A percentile compares a stretch with the other conserved stretches of the same genome.
phyloP scores from a whole-genome alignment of 2,888 invertebrate genomes.

The Candidula unifasciata region DNA sequence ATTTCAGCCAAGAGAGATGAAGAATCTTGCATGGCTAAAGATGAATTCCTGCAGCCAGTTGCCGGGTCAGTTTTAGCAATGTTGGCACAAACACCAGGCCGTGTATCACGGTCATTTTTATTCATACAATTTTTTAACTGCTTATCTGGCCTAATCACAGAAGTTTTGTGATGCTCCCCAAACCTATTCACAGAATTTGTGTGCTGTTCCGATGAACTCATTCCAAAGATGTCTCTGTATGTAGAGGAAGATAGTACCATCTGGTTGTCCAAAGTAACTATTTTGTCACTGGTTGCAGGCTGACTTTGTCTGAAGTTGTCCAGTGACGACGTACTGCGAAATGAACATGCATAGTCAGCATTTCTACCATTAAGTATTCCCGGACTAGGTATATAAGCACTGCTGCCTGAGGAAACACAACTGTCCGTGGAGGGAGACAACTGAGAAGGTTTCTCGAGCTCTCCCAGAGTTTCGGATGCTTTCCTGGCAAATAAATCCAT shows the following conservation, averaged over 20 bases:
- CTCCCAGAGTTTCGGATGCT: slow-evolving; percentile 5
- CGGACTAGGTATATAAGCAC: neutral
- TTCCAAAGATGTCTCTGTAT: slow-evolving; percentile 32
- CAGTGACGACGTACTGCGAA: neutral
- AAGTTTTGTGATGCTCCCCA: neutral
- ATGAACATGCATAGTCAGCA: neutral
- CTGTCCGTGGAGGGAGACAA: slow-evolving; percentile 39
- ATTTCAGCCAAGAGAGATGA: slow-evolving; percentile 21
- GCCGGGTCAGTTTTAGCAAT: neutral
- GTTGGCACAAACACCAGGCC: neutral
- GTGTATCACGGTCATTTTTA: neutral
- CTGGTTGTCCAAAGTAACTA: neutral
- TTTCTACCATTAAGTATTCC: neutral
- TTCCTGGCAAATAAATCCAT: slow-evolving; percentile 28
- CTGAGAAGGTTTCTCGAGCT: slow-evolving; percentile 10
- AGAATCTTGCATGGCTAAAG: neutral
- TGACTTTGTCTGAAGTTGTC: slow-evolving; percentile 2
- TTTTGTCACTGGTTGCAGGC: neutral
- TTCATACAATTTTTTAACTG: neutral
- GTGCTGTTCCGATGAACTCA: neutral
- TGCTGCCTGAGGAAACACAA: slow-evolving; percentile 10
- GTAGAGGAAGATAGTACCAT: neutral
- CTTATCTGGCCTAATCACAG: neutral
- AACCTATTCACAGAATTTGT: neutral
- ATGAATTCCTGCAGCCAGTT: neutral